phyloP scores from a whole-genome alignment of 2,113 vertebrate species.

The Smithornis capensis region DNA sequence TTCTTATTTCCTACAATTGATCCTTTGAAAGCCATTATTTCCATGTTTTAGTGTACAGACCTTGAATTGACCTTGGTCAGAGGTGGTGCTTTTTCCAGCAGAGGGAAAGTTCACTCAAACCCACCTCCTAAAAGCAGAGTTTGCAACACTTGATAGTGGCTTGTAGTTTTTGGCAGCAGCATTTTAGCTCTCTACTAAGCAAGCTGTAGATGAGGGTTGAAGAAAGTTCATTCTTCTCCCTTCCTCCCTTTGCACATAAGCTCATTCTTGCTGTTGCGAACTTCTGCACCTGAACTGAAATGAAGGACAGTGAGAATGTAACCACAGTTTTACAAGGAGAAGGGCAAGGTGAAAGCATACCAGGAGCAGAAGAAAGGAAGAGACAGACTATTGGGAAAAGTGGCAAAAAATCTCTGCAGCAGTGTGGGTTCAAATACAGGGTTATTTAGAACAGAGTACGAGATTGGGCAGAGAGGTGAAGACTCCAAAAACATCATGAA shows the following conservation, averaged over 20 bases:
- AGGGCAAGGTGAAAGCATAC: neutral
- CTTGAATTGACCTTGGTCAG: neutral
- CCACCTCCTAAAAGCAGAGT: neutral
- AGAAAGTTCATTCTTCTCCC: neutral
- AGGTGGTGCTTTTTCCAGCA: neutral
- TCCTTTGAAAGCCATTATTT: neutral
- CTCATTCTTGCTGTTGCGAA: neutral
- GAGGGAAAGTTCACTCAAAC: neutral
- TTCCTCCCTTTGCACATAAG: neutral
- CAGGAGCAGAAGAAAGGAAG: neutral
- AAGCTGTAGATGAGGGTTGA: neutral
- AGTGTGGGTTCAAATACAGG: neutral
- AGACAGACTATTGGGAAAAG: neutral
- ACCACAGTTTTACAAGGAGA: neutral
- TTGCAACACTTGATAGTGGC: rapidly evolving
- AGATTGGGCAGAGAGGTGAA: neutral
- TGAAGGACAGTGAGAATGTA: neutral
- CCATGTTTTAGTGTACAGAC: neutral
- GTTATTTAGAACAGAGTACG: neutral
- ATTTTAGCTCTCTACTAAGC: neutral
- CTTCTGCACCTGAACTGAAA: neutral
- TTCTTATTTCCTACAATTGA: neutral
- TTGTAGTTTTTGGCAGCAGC: neutral
- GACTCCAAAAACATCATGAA: neutral
- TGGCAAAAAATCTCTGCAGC: neutral